phyloP scores from a whole-genome alignment of 2,888 invertebrate genomes.

The Anorthoa munda region DNA sequence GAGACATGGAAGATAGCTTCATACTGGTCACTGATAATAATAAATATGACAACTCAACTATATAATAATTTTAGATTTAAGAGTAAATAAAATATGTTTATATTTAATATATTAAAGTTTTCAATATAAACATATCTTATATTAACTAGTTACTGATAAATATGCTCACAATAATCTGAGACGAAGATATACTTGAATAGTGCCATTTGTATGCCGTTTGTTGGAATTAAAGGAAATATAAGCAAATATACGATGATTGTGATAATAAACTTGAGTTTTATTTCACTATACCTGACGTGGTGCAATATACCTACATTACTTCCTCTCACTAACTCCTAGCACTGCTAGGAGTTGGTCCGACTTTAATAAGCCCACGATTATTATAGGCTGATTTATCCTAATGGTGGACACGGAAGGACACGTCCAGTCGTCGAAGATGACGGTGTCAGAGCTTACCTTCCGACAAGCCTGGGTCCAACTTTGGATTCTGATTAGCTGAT shows the following conservation, averaged over 20 bases:
- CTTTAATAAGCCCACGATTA: neutral
- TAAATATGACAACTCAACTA: conserved; percentile 7
- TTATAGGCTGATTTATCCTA: neutral
- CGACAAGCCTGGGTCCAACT: neutral
- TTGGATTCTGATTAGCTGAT: neutral
- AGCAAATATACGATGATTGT: conserved; percentile 55
- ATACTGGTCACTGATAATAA: neutral
- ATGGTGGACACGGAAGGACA: neutral
- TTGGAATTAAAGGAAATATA: conserved; percentile 36
- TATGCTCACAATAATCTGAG: conserved; percentile 23
- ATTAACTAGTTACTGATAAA: conserved; percentile 1
- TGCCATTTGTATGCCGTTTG: conserved; percentile 56
- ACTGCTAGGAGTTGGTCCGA: no score
- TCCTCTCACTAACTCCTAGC: no score
- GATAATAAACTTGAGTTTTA: conserved; percentile 47
- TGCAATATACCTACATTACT: neutral
- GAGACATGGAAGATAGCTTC: neutral
- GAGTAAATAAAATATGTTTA: conserved; percentile 7
- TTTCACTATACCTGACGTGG: neutral
- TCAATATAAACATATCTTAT: conserved; percentile 21
- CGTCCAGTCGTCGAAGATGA: no score
- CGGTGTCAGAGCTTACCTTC: no score
- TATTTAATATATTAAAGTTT: neutral
- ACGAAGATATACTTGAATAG: conserved; percentile 45
- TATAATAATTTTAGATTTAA: conserved; percentile 26